These are phyloP conservation scores for Hartigia nigra DNA, from an alignment of 2,888 invertebrate species.

Conservation along the genomic window DNA sequence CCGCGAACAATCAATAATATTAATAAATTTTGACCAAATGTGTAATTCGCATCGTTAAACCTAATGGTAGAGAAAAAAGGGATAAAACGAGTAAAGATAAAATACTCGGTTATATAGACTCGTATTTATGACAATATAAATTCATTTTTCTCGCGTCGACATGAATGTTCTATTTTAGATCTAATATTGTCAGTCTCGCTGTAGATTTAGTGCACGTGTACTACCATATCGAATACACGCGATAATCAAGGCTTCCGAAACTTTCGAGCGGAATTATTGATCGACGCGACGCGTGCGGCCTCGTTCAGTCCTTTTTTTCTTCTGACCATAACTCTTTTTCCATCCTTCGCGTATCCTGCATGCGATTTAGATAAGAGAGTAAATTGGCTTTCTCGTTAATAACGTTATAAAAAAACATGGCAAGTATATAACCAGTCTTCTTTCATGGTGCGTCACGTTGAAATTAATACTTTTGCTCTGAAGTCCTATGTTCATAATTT, in stretches of 20 bases:
- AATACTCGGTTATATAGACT: neutral
- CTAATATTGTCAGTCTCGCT: neutral
- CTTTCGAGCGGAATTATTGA: conserved; percentile 6
- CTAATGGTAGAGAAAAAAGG: neutral
- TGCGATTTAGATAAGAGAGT: neutral
- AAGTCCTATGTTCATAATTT: neutral
- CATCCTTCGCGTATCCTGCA: neutral
- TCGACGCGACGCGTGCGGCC: conserved; percentile 1
- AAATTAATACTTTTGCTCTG: neutral
- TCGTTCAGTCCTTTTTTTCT: neutral
- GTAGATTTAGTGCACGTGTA: neutral
- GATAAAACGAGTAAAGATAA: neutral
- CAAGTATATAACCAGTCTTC: neutral
- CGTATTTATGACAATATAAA: neutral
- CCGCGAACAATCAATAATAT: neutral
- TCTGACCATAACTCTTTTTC: neutral
- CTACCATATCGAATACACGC: neutral
- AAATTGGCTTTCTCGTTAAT: neutral
- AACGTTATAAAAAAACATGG: neutral
- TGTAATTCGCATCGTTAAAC: neutral
- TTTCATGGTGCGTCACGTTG: neutral
- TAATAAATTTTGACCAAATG: neutral
- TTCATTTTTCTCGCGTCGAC: neutral
- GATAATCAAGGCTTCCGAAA: conserved; percentile 5
- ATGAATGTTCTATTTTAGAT: neutral